A percentile compares a stretch with the other conserved stretches of the same genome.
phyloP scores from a whole-genome alignment of 2,888 invertebrate species.

The Agapostemon virescens region DNA sequence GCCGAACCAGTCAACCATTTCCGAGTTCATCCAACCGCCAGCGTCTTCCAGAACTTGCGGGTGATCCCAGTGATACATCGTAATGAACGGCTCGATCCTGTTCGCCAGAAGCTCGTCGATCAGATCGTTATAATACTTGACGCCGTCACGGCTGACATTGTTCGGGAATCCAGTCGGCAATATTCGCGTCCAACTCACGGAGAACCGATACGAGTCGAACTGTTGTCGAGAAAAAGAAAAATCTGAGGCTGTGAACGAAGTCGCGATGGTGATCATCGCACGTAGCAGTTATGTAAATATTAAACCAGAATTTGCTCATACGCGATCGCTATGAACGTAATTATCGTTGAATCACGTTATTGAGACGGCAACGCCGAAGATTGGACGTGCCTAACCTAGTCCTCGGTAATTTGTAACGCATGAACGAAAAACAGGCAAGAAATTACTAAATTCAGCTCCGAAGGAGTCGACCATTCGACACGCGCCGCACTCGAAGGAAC shows the following conservation, averaged over 20 bases:
- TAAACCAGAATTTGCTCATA: too few species aligned
- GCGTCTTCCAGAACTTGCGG: slow-evolving; percentile 85
- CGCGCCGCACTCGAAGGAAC: too few species aligned
- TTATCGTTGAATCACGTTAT: too few species aligned
- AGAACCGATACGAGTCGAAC: slow-evolving; percentile 71
- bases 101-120: slow-evolving; percentile 81
- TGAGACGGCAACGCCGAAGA: too few species aligned
- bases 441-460: too few species aligned
- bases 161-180: slow-evolving; percentile 80
- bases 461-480: too few species aligned
- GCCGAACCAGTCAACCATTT: slow-evolving; percentile 84
- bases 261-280: too few species aligned
- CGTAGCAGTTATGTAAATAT: too few species aligned
- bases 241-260: not conserved
- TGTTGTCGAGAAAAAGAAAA: not conserved
- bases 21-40: slow-evolving; percentile 86
- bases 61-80: slow-evolving; percentile 88
- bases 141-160: slow-evolving; percentile 77
- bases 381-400: too few species aligned
- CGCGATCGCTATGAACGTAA: too few species aligned
- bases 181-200: slow-evolving; percentile 81
- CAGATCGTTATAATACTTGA: slow-evolving; percentile 81
- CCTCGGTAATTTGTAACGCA: too few species aligned
- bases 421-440: too few species aligned
- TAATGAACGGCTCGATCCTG: slow-evolving; percentile 87